These are phyloP conservation scores for Macroteleia sp. DNA, from an alignment of 2,888 invertebrate species.

Conservation along the genomic window DNA sequence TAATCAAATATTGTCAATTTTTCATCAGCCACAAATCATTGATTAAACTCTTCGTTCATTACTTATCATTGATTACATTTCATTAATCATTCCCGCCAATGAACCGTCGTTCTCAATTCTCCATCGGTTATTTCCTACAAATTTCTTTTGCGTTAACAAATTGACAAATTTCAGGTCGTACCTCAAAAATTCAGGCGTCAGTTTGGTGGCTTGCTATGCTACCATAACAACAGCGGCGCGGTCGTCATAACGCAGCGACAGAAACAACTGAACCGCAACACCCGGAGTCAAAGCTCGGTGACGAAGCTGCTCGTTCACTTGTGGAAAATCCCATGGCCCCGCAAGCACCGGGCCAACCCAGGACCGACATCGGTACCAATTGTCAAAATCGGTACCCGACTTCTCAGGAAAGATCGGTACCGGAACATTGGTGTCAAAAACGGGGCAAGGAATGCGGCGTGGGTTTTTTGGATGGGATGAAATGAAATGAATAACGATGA, in stretches of 20 bases:
- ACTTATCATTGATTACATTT: too few species aligned
- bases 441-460: too few species aligned
- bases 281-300: not conserved
- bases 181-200: constrained; percentile 79
- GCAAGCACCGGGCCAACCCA: not conserved
- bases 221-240: constrained; percentile 28
- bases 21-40: too few species aligned
- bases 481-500: too few species aligned
- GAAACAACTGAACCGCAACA: constrained; percentile 8
- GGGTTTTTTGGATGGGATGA: too few species aligned
- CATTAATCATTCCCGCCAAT: too few species aligned
- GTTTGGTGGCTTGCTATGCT: constrained; percentile 74
- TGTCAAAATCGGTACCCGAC: not conserved
- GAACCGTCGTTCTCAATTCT: too few species aligned
- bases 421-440: too few species aligned
- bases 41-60: too few species aligned
- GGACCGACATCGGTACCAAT: constrained; percentile 15
- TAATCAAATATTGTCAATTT: too few species aligned
- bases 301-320: not conserved
- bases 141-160: too few species aligned
- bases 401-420: not conserved
- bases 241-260: constrained; percentile 33
- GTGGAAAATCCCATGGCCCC: not conserved
- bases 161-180: constrained; percentile 62
- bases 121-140: too few species aligned